These are phyloP conservation scores for Chrysochloris asiatica DNA, from an alignment of 2,113 vertebrate genomes.

Conservation along the genomic window DNA sequence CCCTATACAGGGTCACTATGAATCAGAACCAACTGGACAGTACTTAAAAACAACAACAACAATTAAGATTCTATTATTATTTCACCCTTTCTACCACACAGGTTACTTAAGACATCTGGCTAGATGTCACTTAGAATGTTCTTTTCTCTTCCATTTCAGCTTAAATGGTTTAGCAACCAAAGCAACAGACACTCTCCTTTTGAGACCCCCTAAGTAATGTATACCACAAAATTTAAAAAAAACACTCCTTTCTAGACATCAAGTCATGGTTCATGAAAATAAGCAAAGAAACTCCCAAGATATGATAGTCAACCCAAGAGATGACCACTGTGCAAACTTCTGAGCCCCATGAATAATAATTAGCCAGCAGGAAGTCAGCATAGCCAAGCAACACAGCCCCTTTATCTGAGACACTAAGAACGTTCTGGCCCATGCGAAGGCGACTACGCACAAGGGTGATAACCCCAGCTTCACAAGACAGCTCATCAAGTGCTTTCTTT, in stretches of 20 bases:
- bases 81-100: slow-evolving; percentile 16
- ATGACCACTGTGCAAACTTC: slow-evolving; percentile 50
- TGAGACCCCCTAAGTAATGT: slow-evolving; percentile 30
- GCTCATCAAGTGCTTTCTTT: slow-evolving; percentile 72
- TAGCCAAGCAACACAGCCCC: neutral
- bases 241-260: slow-evolving; percentile 39
- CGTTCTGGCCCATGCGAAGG: slow-evolving; percentile 59
- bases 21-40: neutral
- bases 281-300: slow-evolving; percentile 38
- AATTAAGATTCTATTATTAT: slow-evolving; percentile 23
- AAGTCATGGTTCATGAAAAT: slow-evolving; percentile 50
- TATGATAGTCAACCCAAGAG: slow-evolving; percentile 32
- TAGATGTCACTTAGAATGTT: neutral
- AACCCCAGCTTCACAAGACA: slow-evolving; percentile 60
- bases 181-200: neutral
- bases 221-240: slow-evolving; percentile 39
- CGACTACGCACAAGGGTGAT: slow-evolving; percentile 59
- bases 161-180: slow-evolving; percentile 35
- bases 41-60: neutral
- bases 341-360: slow-evolving; percentile 47
- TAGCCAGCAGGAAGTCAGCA: slow-evolving; percentile 59
- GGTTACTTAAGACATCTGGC: slow-evolving; percentile 5
- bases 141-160: slow-evolving; percentile 17
- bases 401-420: slow-evolving; percentile 62
- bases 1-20: too few species aligned